These are phyloP conservation scores for Odontothrips loti DNA, from an alignment of 2,888 invertebrate species.

Conservation along the genomic window DNA sequence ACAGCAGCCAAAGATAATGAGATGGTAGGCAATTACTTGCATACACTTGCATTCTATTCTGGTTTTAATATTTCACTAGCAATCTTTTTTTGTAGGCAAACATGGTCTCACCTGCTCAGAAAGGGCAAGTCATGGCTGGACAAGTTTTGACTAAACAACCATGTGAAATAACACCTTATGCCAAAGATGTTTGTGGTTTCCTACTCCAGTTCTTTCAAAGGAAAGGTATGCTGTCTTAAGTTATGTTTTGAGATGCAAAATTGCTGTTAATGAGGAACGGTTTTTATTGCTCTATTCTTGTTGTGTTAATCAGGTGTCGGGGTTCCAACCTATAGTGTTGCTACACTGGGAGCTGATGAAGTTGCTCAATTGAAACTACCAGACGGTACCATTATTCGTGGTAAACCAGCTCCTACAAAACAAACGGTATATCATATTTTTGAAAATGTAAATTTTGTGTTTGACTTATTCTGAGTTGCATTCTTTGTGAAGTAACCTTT, in stretches of 20 bases:
- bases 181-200: conserved; percentile 1
- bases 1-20: neutral
- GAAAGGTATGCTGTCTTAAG: neutral
- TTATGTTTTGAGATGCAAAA: neutral
- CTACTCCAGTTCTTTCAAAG: neutral
- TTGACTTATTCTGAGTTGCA: neutral
- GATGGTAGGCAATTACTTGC: neutral
- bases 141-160: neutral
- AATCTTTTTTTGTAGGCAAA: too few relatives aligned
- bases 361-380: neutral
- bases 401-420: neutral
- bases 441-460: neutral
- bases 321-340: neutral
- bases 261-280: neutral
- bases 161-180: neutral
- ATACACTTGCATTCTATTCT: neutral
- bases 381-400: neutral
- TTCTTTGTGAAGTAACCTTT: neutral
- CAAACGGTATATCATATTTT: neutral
- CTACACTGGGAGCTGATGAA: neutral
- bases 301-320: neutral
- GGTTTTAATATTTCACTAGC: too few relatives aligned
- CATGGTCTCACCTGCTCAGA: too few relatives aligned
- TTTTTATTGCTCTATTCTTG: neutral
- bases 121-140: too few relatives aligned